Evolutionary conservation across 2,113 vertebrate genomes (phyloP).

Genomic region (Forbesichthys papilliferus): DNA sequence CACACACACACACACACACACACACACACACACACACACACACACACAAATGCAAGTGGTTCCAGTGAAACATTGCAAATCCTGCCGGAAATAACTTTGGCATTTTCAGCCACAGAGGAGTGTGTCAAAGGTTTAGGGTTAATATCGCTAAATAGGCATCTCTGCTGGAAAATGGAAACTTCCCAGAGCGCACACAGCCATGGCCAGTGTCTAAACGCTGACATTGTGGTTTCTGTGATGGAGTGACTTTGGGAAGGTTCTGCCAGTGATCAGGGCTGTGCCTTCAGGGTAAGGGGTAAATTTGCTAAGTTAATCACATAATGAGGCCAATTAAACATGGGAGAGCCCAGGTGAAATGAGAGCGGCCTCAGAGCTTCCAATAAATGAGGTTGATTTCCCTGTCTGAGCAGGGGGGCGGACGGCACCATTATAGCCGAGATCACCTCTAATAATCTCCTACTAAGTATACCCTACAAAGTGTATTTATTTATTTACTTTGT

Average conservation of each 20-base stretch:
- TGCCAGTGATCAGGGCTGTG: constrained; percentile 61
- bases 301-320: constrained; percentile 82
- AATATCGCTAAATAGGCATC: constrained; percentile 49
- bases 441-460: constrained; percentile 35
- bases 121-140: constrained; percentile 53
- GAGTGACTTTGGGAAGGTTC: constrained; percentile 70
- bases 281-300: constrained; percentile 75
- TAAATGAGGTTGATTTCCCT: constrained; percentile 65
- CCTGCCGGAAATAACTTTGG: constrained; percentile 37
- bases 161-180: constrained; percentile 62
- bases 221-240: constrained; percentile 64
- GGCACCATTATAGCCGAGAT: constrained; percentile 40
- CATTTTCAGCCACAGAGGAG: constrained; percentile 32
- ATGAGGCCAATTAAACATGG: constrained; percentile 79
- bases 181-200: constrained; percentile 48
- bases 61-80: constrained; percentile 47
- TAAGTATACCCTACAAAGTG: constrained; percentile 18
- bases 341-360: constrained; percentile 71
- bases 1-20: too few species aligned
- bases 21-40: too few species aligned
- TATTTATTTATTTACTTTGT: background rate
- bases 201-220: constrained; percentile 52
- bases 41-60: too few species aligned
- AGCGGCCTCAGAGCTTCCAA: constrained; percentile 66
- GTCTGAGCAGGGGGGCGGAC: constrained; percentile 47